Evolutionary conservation across 2,888 invertebrate genomes (phyloP), one percentile per base, ranked within the genome.

Genomic region (Dicyrtomina minuta): DNA sequence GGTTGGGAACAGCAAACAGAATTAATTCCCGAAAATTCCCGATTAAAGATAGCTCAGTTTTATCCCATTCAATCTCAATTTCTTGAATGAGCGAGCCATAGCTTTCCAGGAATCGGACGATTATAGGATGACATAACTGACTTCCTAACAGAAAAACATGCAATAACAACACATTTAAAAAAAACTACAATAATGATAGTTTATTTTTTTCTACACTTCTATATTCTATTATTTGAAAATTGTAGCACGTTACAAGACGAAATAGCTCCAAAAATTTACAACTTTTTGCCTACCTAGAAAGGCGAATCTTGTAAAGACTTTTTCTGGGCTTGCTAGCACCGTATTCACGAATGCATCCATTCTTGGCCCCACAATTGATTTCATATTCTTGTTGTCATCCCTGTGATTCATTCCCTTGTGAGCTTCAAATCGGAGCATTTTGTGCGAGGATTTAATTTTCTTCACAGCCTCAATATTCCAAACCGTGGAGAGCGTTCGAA

Each of bases 401-500:
- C 33, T 33, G 8, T 33, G 33, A 33, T 8, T 33, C 33, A 33
- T 33, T 33, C 53, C 17, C 53, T 33, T 33, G 33, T 17, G 20
- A 17, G 24, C 20, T 13, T 53, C 53, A 53, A 53, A 53, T 20
- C 24, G 20, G 5, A 53, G n/a, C 17, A 53, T 53, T 53, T 53
- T 53, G 17, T 53, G 53, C 4, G n/a, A 13, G 13, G 22, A 24
- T 24, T 53, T 53, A 12, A 53, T 53, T 20, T 53, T 53, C 12
- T 53, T 53, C 3, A 53, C 53, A 13, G 53, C 53, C 22, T 53
- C 53, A 4, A 17, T 20, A 22, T 53, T 53, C 53, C 53, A 53
- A 4, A 53, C 22, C 5, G 20, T 17, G 22, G 53, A 53, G 4
- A 53, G 17, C 13, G 22, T n/a, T 13, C 53, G 53, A 12, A 53